Percentiles rank a stretch among this genome's conserved stretches.
Conservation (phyloP, 2,113 vertebrate genomes). For the Xenopus laevis region DNA sequence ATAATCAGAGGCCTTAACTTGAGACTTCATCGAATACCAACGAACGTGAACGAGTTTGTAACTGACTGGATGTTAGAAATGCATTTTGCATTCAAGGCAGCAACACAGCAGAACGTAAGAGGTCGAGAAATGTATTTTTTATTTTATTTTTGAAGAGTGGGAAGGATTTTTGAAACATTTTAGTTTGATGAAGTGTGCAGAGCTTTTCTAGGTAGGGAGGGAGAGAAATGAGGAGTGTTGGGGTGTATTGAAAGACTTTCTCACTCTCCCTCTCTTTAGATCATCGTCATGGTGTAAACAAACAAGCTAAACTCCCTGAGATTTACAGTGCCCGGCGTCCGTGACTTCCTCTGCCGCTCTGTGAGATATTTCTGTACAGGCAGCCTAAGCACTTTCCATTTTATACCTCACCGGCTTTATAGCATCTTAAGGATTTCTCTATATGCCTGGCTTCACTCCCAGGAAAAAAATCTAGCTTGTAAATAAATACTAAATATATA, state of each 20-base stretch:
- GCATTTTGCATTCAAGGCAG: constrained; percentile 36
- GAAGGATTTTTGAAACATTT: constrained; percentile 52
- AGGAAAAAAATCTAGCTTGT: constrained; percentile 79
- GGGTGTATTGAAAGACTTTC: constrained; percentile 45
- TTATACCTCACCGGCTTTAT: constrained; percentile 99
- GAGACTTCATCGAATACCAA: constrained; percentile 44
- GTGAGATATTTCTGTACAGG: constrained; percentile 96
- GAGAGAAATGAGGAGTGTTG: constrained; percentile 46
- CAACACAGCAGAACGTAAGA: constrained; percentile 25
- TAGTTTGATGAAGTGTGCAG: constrained; percentile 70
- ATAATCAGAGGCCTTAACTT: constrained; percentile 45
- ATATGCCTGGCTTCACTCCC: constrained; percentile 83
- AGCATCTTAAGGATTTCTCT: constrained; percentile 98
- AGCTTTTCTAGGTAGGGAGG: constrained; percentile 50
- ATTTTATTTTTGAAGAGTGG: constrained; percentile 18
- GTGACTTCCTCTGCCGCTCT: constrained; percentile 81
- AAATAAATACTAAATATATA: constrained; percentile 84
- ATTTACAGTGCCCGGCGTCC: constrained; percentile 89
- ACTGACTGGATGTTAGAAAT: constrained; percentile 36
- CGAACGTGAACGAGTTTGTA: constrained; percentile 36
- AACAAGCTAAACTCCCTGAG: constrained; percentile 95
- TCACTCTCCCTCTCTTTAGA: constrained; percentile 59
- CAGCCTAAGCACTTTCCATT: constrained; percentile 99
- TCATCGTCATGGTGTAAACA: constrained; percentile 85
- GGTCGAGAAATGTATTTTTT: constrained; percentile 14